Conservation (phyloP, 2,797 vertebrate species). For the Nyctalus aviator region DNA sequence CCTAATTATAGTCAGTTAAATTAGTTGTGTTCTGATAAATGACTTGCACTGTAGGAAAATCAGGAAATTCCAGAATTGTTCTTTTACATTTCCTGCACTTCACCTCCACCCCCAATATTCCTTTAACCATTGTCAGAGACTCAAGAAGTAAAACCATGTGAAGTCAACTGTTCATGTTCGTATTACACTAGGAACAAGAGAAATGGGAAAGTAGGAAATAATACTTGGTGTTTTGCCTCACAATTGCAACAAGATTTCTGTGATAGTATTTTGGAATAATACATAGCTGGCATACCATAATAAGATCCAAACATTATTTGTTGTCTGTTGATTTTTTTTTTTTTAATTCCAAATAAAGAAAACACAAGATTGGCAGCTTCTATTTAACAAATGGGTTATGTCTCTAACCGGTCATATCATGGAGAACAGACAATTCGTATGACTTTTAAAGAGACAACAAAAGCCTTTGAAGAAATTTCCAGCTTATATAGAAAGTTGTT, state of each 20-base stretch:
- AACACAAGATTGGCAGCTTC: background rate
- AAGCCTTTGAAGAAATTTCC: constrained; percentile 14
- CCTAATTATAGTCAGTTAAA: background rate
- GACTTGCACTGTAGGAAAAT: constrained; percentile 35
- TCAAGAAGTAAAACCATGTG: background rate
- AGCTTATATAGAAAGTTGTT: background rate
- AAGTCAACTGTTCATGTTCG: constrained; percentile 50
- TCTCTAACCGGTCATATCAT: background rate
- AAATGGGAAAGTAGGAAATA: constrained; percentile 54
- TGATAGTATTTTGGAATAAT: constrained; percentile 28
- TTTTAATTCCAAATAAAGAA: constrained; percentile 1
- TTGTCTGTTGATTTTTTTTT: constrained; percentile 30
- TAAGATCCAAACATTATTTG: background rate
- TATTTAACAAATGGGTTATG: background rate
- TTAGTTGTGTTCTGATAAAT: background rate
- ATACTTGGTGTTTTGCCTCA: constrained; percentile 25
- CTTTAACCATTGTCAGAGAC: constrained; percentile 45
- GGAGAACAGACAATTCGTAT: background rate
- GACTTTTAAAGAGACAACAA: constrained; percentile 14
- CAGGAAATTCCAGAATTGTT: constrained; percentile 58
- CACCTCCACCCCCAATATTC: background rate
- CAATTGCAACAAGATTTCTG: constrained; percentile 23
- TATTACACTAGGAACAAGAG: constrained; percentile 27
- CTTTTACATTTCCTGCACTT: constrained; percentile 53
- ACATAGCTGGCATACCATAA: background rate